Evolutionary conservation across 2,797 vertebrate species (phyloP), one percentile per base, ranked within the genome.

Genomic region (Urophycis tenuis): DNA sequence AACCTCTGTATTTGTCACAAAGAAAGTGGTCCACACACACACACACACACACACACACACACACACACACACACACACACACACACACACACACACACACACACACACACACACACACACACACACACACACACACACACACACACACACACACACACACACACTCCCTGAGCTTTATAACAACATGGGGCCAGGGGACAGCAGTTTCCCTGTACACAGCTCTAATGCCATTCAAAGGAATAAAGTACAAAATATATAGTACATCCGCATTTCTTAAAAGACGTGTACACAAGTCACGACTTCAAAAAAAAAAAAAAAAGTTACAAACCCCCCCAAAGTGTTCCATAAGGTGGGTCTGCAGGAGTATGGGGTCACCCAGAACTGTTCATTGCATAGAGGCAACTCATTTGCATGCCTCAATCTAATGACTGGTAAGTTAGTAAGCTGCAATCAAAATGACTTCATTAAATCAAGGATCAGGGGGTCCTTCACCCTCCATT

Each of bases 91-190:
- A 60, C 72, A 29, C 4, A 17, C 70, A 41, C 36, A 32, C 92
- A 91, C 87, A 90, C 89, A 89, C 92, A 84, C 77, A 78, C 10
- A 29, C 82, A 84, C 36, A 82, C 86, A 93, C 92, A 90, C 90
- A 94, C 92, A 89, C 85, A 87, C 84, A 94, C 92, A 89, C 86
- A 87, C 83, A 77, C 45, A 60, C 72, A 29, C 4, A 17, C 70
- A 41, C 36, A 32, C 92, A 91, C 87, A 90, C 89, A 89, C 92
- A 84, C 77, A 78, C 10, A 29, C 82, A 84, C 36, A 82, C n/a
- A 88, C 15, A 96, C 95, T 98, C 96, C 97, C 97, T 98, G 97
- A 99, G 96, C 95, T 95, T 97, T 95, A 96, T 95, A 95, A 94
- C 95, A 94, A 94, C 92, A 95, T 94, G 87, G 93, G 93, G 86